A percentile compares a stretch with the other conserved stretches of the same genome.
phyloP scores from a whole-genome alignment of 2,113 vertebrate genomes.

The Dascyllus trimaculatus region DNA sequence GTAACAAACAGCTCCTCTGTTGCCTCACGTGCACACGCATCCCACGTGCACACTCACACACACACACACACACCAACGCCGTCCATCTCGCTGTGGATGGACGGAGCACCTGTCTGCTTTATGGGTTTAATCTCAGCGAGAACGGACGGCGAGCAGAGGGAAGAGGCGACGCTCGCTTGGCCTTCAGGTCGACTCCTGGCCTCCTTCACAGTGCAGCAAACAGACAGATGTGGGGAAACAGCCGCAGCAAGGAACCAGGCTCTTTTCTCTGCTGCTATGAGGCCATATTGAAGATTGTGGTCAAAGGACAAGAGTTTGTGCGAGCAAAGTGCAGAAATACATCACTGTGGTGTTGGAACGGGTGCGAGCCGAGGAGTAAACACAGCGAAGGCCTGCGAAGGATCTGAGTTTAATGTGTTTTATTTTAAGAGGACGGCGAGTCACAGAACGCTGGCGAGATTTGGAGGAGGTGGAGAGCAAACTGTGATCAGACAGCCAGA shows the following conservation, averaged over 20 bases:
- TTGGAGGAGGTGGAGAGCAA: neutral
- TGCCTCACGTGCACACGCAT: constrained; percentile 37
- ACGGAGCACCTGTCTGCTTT: constrained; percentile 71
- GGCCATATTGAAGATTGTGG: constrained; percentile 29
- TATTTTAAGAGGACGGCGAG: constrained; percentile 33
- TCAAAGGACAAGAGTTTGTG: constrained; percentile 25
- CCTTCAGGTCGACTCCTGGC: constrained; percentile 42
- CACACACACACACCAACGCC: constrained; percentile 46
- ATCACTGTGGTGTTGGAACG: constrained; percentile 29
- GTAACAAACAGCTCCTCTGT: constrained; percentile 82
- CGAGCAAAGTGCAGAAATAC: constrained; percentile 19
- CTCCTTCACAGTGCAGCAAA: constrained; percentile 27
- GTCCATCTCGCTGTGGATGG: constrained; percentile 55
- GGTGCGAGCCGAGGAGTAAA: neutral
- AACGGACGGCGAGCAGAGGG: constrained; percentile 25
- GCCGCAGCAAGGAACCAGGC: constrained; percentile 7
- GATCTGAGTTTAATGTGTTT: constrained; percentile 7
- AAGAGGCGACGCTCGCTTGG: constrained; percentile 47
- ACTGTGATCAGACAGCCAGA: constrained; percentile 28
- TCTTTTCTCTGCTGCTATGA: constrained; percentile 5
- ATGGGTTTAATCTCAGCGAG: constrained; percentile 79
- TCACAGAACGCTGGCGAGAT: constrained; percentile 20
- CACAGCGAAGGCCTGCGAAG: neutral
- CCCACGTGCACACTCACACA: constrained; percentile 23
- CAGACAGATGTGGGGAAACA: constrained; percentile 41